Evolutionary conservation across 2,888 invertebrate species (phyloP).

Genomic region (Lepidochrysops patricia): DNA sequence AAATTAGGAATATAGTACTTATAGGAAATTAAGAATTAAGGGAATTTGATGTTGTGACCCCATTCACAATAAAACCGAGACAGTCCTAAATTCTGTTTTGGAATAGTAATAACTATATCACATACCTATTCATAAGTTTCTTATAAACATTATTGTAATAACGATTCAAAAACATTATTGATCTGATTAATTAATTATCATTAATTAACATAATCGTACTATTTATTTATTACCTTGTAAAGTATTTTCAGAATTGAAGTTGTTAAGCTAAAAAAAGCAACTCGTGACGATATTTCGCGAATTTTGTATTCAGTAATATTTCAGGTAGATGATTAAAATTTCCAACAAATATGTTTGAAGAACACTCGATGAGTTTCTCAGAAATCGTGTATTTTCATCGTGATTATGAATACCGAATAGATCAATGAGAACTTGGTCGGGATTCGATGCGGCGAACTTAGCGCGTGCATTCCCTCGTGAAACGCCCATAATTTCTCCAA

Average conservation of each 20-base stretch:
- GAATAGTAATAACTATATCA: too few relatives aligned
- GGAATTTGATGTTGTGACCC: too few relatives aligned
- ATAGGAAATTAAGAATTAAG: too few relatives aligned
- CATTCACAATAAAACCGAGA: neutral
- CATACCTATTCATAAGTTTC: too few relatives aligned
- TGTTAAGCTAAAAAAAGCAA: too few relatives aligned
- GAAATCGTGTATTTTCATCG: neutral
- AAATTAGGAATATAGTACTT: too few relatives aligned
- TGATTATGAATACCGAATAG: neutral
- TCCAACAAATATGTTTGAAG: neutral
- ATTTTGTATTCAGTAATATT: neutral
- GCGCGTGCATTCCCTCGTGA: conserved; percentile 3
- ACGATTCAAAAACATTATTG: too few relatives aligned
- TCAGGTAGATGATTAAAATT: neutral
- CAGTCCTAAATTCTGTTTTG: neutral
- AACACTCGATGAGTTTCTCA: neutral
- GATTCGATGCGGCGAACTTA: neutral
- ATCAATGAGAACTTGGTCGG: neutral
- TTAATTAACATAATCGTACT: too few relatives aligned
- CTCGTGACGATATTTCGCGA: neutral
- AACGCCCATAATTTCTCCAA: conserved; percentile 25
- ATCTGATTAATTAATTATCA: too few relatives aligned
- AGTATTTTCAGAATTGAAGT: too few relatives aligned
- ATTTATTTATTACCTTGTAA: too few relatives aligned
- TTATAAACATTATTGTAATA: too few relatives aligned